Evolutionary conservation across 1,140 invertebrate genomes (phyloP).

Genomic region (Saccostrea echinata): DNA sequence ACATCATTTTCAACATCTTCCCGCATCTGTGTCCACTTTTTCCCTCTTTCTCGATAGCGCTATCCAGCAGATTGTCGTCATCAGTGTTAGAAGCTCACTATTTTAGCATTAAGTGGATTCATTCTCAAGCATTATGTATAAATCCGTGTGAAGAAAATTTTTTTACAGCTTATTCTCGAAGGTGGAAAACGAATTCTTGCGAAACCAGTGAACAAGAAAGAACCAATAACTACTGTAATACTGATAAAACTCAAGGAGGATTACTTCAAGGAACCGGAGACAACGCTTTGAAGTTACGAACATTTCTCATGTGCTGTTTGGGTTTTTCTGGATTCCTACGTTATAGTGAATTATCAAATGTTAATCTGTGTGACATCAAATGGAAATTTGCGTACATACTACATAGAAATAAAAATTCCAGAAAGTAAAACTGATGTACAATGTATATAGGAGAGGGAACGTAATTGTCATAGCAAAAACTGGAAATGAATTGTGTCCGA

Average conservation of each 20-base stretch:
- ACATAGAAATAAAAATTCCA: background rate
- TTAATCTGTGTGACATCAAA: no score
- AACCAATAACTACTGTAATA: no score
- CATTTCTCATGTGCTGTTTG: no score
- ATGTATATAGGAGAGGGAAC: conserved; percentile 42
- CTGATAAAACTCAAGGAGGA: no score
- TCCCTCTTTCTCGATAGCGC: conserved; percentile 7
- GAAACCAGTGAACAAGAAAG: background rate
- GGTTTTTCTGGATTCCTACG: no score
- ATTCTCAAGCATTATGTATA: conserved; percentile 25
- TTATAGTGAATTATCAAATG: no score
- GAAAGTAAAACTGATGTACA: conserved; percentile 48
- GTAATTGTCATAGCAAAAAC: conserved; percentile 39
- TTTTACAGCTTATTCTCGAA: conserved; percentile 43
- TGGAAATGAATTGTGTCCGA: conserved; percentile 41
- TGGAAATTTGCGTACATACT: no score
- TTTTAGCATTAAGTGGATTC: conserved; percentile 48
- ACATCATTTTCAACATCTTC: background rate
- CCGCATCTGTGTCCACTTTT: conserved; percentile 35
- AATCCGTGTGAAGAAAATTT: conserved; percentile 44
- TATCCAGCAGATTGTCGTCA: conserved; percentile 35
- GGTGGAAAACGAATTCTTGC: conserved; percentile 7
- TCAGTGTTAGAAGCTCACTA: conserved; percentile 44
- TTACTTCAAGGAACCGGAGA: no score
- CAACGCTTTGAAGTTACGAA: background rate